Percentiles rank a stretch among this genome's conserved stretches.
These are phyloP conservation scores for Oryzias dopingdopingensis DNA, from an alignment of 2,797 vertebrate species.

Conservation along the genomic window DNA sequence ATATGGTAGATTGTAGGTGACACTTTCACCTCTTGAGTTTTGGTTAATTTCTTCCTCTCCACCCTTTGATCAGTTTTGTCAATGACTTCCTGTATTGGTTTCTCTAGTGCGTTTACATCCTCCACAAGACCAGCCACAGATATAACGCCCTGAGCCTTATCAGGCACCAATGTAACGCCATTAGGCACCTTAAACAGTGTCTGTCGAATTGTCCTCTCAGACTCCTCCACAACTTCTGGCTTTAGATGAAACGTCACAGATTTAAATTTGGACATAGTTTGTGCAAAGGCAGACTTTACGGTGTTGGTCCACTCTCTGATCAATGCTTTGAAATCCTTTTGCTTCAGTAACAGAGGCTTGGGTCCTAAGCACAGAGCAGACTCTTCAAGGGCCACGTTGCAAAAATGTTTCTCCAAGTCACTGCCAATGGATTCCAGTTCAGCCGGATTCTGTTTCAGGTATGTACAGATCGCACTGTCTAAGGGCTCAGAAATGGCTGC, in stretches of 20 bases:
- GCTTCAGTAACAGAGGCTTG: conserved; percentile 58
- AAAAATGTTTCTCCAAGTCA: conserved; percentile 71
- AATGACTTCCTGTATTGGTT: conserved; percentile 52
- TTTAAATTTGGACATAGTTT: conserved; percentile 69
- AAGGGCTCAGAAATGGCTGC: conserved; percentile 68
- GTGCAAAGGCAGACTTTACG: conserved; percentile 62
- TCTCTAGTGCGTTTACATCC: conserved; percentile 59
- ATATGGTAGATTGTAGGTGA: conserved; percentile 66
- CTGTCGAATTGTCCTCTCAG: conserved; percentile 53
- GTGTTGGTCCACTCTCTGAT: conserved; percentile 75
- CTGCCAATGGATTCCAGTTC: conserved; percentile 53
- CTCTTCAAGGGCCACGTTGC: conserved; percentile 59
- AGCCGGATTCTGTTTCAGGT: conserved; percentile 60
- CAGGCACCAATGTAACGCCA: conserved; percentile 65
- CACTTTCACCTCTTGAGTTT: conserved; percentile 60
- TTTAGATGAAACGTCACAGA: conserved; percentile 51
- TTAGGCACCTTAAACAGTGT: conserved; percentile 26
- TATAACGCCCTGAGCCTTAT: conserved; percentile 45
- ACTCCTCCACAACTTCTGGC: conserved; percentile 71
- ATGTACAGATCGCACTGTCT: conserved; percentile 70
- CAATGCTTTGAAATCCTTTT: conserved; percentile 64
- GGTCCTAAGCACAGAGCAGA: conserved; percentile 74
- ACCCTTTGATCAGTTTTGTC: conserved; percentile 53
- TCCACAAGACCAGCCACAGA: conserved; percentile 73
- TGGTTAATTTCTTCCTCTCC: conserved; percentile 65